Evolutionary conservation across 2,113 vertebrate species (phyloP), one percentile per base, ranked within the genome.

Genomic region (Nesogale talazaci): DNA sequence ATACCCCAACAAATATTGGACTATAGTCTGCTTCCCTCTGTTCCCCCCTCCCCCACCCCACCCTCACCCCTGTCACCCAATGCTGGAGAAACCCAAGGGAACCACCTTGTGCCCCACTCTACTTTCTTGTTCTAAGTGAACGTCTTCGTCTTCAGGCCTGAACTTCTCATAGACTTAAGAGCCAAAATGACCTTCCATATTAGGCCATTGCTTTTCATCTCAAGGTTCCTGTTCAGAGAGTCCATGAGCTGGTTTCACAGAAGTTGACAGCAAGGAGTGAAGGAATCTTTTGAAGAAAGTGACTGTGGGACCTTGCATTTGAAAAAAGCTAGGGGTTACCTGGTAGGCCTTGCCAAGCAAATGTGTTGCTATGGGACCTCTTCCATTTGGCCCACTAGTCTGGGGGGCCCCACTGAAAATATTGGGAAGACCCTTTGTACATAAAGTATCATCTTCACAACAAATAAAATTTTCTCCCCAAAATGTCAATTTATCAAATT

Each of bases 121-220:
- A 90, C 86, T 89, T 93, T 86, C 61, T 79, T 65, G 56, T 84
- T 92, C n/a, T 42, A 88, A 96, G 77, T 61, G 80, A 92, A 81
- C 36, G 29, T 86, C 90, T 87, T n/a, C 42, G 91, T 92, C 72
- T 23, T 81, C 61, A 81, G 7, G 72, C 76, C 56, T 77, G 57
- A 79, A 72, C 38, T 52, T 80, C 63, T 96, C 86, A 77, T 89
- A 89, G 87, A 89, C 31, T 23, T 23, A 42, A 67, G 38, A 94
- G 87, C n/a, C 91, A 69, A 70, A 46, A 89, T 23, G 42, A 86
- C 92, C 88, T 86, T 92, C 86, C 86, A 34, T 23, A 38, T 40
- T 12, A 7, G 79, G 85, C 85, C 52, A 69, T 38, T 52, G 36
- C 88, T 94, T 95, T 96, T 95, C n/a, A 93, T 94, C 88, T 89